These are phyloP conservation scores for Orientallactaga sibirica DNA, from an alignment of 2,797 vertebrate species.

Conservation along the genomic window DNA sequence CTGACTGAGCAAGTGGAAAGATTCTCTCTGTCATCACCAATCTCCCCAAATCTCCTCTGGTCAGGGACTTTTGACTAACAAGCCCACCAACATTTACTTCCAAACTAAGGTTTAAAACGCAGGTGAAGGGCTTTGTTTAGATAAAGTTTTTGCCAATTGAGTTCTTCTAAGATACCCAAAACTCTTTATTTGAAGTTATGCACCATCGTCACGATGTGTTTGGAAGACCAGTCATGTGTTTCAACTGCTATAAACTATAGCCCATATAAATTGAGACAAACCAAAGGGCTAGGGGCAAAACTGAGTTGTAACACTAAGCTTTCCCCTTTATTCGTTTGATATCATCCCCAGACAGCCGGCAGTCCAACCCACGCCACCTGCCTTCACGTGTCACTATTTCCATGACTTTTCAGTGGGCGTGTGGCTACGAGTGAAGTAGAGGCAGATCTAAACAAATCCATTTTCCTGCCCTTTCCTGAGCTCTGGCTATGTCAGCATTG, in stretches of 20 bases:
- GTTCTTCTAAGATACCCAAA: conserved; percentile 18
- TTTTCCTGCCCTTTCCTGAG: conserved; percentile 34
- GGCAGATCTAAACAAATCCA: not conserved
- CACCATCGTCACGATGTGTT: conserved; percentile 24
- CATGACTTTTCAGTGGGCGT: not conserved
- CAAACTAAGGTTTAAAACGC: conserved; percentile 28
- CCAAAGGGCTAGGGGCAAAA: not conserved
- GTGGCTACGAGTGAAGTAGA: conserved; percentile 12
- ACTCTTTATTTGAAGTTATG: conserved; percentile 36
- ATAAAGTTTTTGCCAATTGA: not conserved
- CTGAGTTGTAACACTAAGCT: not conserved
- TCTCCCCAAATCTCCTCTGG: not conserved
- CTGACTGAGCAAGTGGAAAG: not conserved
- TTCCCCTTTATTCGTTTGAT: not conserved
- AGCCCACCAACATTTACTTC: conserved; percentile 28
- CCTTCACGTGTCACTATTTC: conserved; percentile 36
- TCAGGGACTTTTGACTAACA: conserved; percentile 3
- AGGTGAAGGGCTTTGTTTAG: not conserved
- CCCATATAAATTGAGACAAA: conserved; percentile 17
- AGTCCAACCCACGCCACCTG: not conserved
- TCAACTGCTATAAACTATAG: not conserved
- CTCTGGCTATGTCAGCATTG: not conserved
- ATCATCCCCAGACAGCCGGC: not conserved
- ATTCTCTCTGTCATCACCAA: not conserved
- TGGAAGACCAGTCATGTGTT: conserved; percentile 3